phyloP scores from a whole-genome alignment of 2,797 vertebrate species.

The Paramormyrops hopkinsi region DNA sequence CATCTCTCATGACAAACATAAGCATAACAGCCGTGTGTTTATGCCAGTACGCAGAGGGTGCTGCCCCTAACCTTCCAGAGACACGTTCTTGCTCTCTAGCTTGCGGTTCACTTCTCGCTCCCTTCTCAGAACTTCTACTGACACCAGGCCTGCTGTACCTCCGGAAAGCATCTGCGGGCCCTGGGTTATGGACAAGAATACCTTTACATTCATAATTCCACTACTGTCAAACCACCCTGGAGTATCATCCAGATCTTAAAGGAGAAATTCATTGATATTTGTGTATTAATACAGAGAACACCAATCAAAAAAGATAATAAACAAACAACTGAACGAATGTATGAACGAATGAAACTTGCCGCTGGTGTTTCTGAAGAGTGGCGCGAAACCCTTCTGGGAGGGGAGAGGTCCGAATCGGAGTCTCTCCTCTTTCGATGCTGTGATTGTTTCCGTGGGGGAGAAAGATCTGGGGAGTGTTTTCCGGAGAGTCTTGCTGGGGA shows the following conservation, averaged over 20 bases:
- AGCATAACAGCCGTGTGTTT: background rate
- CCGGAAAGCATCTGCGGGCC: slow-evolving; percentile 69
- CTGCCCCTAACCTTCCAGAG: slow-evolving; percentile 72
- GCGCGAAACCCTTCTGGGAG: slow-evolving; percentile 35
- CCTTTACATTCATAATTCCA: background rate
- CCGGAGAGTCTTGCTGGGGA: slow-evolving; percentile 20
- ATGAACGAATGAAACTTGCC: slow-evolving; percentile 2
- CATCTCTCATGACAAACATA: background rate
- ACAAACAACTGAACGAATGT: background rate
- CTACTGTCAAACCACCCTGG: background rate
- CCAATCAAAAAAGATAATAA: background rate
- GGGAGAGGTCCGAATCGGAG: slow-evolving; percentile 55
- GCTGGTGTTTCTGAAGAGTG: background rate
- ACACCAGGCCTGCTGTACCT: slow-evolving; percentile 74
- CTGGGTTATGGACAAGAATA: slow-evolving; percentile 41
- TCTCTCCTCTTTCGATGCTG: slow-evolving; percentile 8
- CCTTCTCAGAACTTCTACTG: slow-evolving; percentile 67
- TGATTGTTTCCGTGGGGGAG: slow-evolving; percentile 33
- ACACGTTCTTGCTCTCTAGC: slow-evolving; percentile 59
- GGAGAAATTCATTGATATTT: background rate
- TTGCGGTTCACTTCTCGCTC: slow-evolving; percentile 75
- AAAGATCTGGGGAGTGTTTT: slow-evolving; percentile 32
- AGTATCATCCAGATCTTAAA: background rate
- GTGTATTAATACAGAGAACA: background rate
- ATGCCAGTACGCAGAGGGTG: background rate